These are phyloP conservation scores for Hypena proboscidalis DNA, from an alignment of 2,888 invertebrate genomes.

Conservation along the genomic window DNA sequence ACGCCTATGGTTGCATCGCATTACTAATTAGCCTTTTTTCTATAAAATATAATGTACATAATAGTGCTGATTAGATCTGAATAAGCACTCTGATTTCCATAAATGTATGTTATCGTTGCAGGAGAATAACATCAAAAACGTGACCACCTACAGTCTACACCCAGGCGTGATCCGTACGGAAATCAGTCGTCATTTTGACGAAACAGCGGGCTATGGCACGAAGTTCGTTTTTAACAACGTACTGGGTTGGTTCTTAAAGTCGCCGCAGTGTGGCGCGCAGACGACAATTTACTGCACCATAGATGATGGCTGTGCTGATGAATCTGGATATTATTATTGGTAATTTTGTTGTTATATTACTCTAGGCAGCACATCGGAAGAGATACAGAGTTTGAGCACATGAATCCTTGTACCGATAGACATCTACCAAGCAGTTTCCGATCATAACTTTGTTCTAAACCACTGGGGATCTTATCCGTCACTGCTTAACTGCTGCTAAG, in stretches of 20 bases:
- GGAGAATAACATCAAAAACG: slow-evolving; percentile 68
- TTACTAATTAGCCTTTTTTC: too few species aligned
- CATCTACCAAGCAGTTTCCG: too few species aligned
- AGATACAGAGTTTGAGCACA: too few species aligned
- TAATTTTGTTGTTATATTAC: slow-evolving; percentile 42
- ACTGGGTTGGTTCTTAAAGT: slow-evolving; percentile 78
- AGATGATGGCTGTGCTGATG: slow-evolving; percentile 84
- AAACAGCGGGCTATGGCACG: slow-evolving; percentile 55
- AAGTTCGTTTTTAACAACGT: slow-evolving; percentile 63
- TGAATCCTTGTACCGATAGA: too few species aligned
- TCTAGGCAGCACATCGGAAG: too few species aligned
- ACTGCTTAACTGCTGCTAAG: too few species aligned
- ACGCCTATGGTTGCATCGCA: too few species aligned
- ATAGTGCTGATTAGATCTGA: too few species aligned
- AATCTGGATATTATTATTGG: slow-evolving; percentile 85
- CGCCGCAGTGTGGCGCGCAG: slow-evolving; percentile 89
- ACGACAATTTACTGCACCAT: slow-evolving; percentile 89
- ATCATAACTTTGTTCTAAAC: too few species aligned
- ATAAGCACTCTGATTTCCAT: too few species aligned
- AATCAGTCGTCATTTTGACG: slow-evolving; percentile 85
- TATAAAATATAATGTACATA: too few species aligned
- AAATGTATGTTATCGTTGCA: slow-evolving; percentile 30
- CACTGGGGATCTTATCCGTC: too few species aligned
- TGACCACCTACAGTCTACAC: slow-evolving; percentile 87
- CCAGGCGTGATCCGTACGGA: slow-evolving; percentile 88